Evolutionary conservation across 2,888 invertebrate species (phyloP), one percentile per base, ranked within the genome.

Genomic region (Catocala nupta): DNA sequence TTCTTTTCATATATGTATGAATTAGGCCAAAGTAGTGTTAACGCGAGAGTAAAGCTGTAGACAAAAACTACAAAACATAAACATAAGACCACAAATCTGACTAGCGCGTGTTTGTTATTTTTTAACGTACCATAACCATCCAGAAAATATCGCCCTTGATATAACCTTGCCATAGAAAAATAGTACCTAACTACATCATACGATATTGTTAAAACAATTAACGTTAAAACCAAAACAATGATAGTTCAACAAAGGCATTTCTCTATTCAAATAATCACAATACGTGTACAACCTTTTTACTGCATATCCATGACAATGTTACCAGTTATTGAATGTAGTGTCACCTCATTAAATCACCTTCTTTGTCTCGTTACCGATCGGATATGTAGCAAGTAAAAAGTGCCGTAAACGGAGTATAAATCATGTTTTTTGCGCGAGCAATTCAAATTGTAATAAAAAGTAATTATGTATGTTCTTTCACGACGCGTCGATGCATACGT

Each of bases 261-360:
- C 48, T 8, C 48, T 34, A 16, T 34, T 50, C 7, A 50, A n/a
- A n/a, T 34, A 5, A 50, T 50, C 34, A 10, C 51, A 10, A 36
- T 36, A 16, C 36, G 36, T 39, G 9, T 39, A 6, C 36, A 39
- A 34, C 11, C 49, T 51, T 51, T 51, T 51, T 51, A 9, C 51
- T 51, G 34, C 12, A 12, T 51, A 51, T 51, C 34, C 36, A 39
- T 51, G 36, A 36, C 51, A 16, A 36, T 51, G 36, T 16, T 34
- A 50, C 50, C 34, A 50, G 33, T n/a, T 50, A 50, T n/a, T 36
- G 33, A 6, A 36, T 39, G 51, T 51, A 51, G 39, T 51, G 36
- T 13, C 39, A 36, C 36, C 36, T 51, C 36, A 36, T 51, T 51
- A 51, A 39, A 34, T 8, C 12, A 51, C 12, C 36, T 36, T 51